A percentile compares a stretch with the other conserved stretches of the same genome.
phyloP scores from a whole-genome alignment of 1,140 invertebrate genomes.

The Drosophila hydei region DNA sequence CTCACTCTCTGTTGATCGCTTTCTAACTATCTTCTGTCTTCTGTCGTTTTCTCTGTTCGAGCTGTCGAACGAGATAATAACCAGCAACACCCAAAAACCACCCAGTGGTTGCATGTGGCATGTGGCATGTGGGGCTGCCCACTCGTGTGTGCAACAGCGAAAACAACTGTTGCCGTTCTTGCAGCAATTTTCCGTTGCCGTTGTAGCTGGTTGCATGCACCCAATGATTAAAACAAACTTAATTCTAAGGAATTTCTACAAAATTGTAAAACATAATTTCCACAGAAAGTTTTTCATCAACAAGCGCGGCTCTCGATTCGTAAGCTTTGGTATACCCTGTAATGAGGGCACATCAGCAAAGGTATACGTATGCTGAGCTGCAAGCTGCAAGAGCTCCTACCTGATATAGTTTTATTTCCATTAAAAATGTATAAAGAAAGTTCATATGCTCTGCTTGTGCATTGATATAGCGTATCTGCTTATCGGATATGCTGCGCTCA shows the following conservation, averaged over 20 bases:
- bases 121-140: constrained; percentile 35
- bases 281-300: constrained; percentile 62
- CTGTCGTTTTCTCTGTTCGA: background rate
- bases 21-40: constrained; percentile 1
- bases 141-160: constrained; percentile 53
- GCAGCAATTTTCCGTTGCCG: constrained; percentile 61
- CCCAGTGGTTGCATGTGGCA: constrained; percentile 34
- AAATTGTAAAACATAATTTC: constrained; percentile 76
- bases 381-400: too few relatives aligned
- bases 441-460: too few relatives aligned
- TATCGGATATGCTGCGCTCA: too few relatives aligned
- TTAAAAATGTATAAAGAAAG: too few relatives aligned
- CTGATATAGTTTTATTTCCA: too few relatives aligned
- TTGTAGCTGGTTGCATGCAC: constrained; percentile 64
- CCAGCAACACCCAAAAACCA: constrained; percentile 66
- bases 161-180: constrained; percentile 7
- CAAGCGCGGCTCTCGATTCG: constrained; percentile 20
- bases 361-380: too few relatives aligned
- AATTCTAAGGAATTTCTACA: constrained; percentile 75
- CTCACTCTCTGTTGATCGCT: background rate
- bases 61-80: constrained; percentile 62
- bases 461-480: too few relatives aligned
- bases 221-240: constrained; percentile 77
- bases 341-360: background rate
- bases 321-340: constrained; percentile 16